Evolutionary conservation across 2,888 invertebrate species (phyloP).

Genomic region (Lasioglossum figueresi): DNA sequence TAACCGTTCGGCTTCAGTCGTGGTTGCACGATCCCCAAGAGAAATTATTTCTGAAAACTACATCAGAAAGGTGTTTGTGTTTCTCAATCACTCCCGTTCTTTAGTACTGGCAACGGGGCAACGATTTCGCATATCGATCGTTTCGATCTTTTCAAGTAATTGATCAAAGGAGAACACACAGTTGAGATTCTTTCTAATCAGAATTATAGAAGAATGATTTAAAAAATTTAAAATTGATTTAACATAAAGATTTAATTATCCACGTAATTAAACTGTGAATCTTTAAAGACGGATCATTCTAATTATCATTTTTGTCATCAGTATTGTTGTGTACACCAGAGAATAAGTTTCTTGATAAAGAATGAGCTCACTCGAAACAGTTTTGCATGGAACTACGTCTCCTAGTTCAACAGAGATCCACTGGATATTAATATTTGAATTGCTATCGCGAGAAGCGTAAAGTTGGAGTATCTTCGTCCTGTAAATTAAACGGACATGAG

Average conservation of each 20-base stretch:
- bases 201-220: neutral
- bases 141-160: neutral
- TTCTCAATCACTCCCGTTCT: neutral
- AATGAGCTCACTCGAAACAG: neutral
- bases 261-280: neutral
- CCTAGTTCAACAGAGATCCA: neutral
- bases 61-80: constrained; percentile 30
- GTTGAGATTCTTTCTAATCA: neutral
- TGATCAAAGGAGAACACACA: neutral
- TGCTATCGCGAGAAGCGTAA: neutral
- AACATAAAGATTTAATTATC: neutral
- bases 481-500: neutral
- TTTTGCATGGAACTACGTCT: neutral
- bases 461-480: neutral
- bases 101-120: neutral
- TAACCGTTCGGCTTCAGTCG: constrained; percentile 6
- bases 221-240: no score
- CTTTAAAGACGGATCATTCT: neutral
- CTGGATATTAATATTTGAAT: neutral
- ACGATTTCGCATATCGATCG: neutral
- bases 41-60: constrained; percentile 50
- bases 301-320: neutral
- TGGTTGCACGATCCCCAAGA: constrained; percentile 23
- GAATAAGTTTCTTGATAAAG: neutral
- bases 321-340: neutral